phyloP scores from a whole-genome alignment of 2,797 vertebrate genomes.

The Rhinella marina region DNA sequence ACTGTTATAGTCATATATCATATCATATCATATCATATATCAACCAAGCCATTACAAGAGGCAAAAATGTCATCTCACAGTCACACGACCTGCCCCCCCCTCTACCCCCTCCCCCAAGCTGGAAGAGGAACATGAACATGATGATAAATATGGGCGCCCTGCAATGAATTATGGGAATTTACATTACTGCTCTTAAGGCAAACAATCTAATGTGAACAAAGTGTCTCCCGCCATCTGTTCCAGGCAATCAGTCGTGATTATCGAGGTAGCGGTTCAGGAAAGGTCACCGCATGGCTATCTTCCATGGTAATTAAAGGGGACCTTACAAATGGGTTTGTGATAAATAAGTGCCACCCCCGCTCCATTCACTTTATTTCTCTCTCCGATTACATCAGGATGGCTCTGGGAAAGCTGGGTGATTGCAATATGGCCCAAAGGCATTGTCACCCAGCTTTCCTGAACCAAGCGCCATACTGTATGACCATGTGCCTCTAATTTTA shows the following conservation, averaged over 20 bases:
- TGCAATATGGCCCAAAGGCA: background rate
- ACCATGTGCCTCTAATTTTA: background rate
- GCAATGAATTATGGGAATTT: constrained; percentile 57
- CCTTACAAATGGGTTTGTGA: constrained; percentile 42
- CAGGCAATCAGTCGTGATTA: constrained; percentile 56
- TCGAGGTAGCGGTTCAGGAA: constrained; percentile 24
- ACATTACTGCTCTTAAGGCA: constrained; percentile 58
- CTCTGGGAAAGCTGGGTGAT: background rate
- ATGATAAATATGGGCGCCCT: constrained; percentile 28
- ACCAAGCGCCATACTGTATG: background rate
- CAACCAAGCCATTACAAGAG: constrained; percentile 13
- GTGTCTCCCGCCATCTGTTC: constrained; percentile 55
- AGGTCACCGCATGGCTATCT: constrained; percentile 45
- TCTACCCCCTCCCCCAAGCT: too few relatives aligned
- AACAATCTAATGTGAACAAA: constrained; percentile 48
- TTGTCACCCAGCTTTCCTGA: background rate
- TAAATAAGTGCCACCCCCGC: constrained; percentile 4
- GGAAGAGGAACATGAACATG: constrained; percentile 15
- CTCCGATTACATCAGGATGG: background rate
- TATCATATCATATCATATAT: too few relatives aligned
- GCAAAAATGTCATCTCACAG: background rate
- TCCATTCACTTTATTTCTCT: background rate
- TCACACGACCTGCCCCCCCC: constrained; percentile 13
- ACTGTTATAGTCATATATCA: background rate
- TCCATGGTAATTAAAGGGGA: constrained; percentile 49